Conservation (phyloP, 2,888 invertebrate genomes). For the Scaptomyza cyrtandrae region DNA sequence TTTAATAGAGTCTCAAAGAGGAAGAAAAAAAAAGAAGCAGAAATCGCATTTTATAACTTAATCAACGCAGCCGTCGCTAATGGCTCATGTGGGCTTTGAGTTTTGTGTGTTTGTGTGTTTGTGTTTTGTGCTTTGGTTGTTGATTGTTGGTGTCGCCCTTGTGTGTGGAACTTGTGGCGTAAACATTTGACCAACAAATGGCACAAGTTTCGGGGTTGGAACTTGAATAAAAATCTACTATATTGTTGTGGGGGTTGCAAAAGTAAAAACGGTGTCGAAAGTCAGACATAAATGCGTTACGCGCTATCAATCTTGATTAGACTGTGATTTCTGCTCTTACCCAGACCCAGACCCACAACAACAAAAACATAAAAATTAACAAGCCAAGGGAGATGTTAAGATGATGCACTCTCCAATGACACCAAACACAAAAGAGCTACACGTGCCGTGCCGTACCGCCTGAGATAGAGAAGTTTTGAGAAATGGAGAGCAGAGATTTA, state of each 20-base stretch:
- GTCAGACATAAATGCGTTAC: conserved; percentile 81
- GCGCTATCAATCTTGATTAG: conserved; percentile 85
- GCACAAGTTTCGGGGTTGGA: conserved; percentile 57
- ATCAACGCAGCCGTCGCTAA: conserved; percentile 76
- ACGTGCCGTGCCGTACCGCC: conserved; percentile 46
- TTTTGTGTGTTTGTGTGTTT: conserved; percentile 44
- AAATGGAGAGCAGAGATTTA: conserved; percentile 13
- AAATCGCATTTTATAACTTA: conserved; percentile 72
- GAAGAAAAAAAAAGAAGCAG: background rate
- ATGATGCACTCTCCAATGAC: conserved; percentile 11
- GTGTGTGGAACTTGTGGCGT: conserved; percentile 62
- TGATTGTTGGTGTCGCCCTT: conserved; percentile 27
- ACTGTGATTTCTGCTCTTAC: conserved; percentile 82
- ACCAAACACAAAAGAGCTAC: conserved; percentile 62
- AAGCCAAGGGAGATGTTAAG: conserved; percentile 36
- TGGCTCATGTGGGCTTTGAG: conserved; percentile 75
- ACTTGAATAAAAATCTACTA: conserved; percentile 1
- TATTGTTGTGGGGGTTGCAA: conserved; percentile 37
- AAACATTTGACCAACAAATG: conserved; percentile 74
- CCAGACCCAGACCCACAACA: conserved; percentile 41
- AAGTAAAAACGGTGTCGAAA: conserved; percentile 52
- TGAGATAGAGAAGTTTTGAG: conserved; percentile 6
- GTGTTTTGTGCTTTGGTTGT: conserved; percentile 15
- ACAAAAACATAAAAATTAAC: conserved; percentile 72
- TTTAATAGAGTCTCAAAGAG: conserved; percentile 42